Conservation (phyloP, 2,113 vertebrate species). For the Tauraco erythrolophus region DNA sequence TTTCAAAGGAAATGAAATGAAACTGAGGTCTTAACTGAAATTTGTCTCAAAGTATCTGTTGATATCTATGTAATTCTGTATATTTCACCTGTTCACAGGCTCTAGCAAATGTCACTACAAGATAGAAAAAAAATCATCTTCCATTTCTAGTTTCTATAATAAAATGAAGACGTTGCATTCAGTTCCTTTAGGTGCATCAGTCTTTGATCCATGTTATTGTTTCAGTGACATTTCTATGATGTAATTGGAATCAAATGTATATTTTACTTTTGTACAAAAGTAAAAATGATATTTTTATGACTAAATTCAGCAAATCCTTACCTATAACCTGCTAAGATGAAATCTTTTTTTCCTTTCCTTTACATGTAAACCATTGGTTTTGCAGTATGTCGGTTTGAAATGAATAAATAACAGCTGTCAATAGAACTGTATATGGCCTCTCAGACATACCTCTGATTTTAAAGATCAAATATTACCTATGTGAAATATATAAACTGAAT, state of each 20-base stretch:
- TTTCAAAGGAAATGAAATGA: conserved; percentile 66
- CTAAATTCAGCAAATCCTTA: conserved; percentile 44
- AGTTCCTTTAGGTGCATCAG: conserved; percentile 53
- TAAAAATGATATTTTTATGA: conserved; percentile 72
- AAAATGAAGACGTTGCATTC: conserved; percentile 23
- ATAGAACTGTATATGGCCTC: conserved; percentile 42
- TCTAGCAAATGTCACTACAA: conserved; percentile 13
- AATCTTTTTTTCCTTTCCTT: conserved; percentile 18
- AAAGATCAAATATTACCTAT: conserved; percentile 40
- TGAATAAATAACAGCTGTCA: conserved; percentile 36
- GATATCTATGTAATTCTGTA: conserved; percentile 47
- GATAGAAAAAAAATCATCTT: not conserved
- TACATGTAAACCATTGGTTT: conserved; percentile 36
- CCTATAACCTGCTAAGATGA: not conserved
- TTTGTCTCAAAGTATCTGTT: conserved; percentile 39
- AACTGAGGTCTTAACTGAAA: conserved; percentile 63
- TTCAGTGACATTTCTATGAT: conserved; percentile 64
- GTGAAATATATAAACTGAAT: conserved; percentile 40
- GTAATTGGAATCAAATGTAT: conserved; percentile 70
- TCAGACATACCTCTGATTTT: conserved; percentile 69
- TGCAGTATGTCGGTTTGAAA: conserved; percentile 52
- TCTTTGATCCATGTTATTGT: conserved; percentile 56
- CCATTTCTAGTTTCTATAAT: conserved; percentile 41
- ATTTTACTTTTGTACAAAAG: conserved; percentile 74
- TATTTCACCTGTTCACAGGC: conserved; percentile 36